Conservation (phyloP, 2,888 invertebrate species). For the Lithodes maja region DNA sequence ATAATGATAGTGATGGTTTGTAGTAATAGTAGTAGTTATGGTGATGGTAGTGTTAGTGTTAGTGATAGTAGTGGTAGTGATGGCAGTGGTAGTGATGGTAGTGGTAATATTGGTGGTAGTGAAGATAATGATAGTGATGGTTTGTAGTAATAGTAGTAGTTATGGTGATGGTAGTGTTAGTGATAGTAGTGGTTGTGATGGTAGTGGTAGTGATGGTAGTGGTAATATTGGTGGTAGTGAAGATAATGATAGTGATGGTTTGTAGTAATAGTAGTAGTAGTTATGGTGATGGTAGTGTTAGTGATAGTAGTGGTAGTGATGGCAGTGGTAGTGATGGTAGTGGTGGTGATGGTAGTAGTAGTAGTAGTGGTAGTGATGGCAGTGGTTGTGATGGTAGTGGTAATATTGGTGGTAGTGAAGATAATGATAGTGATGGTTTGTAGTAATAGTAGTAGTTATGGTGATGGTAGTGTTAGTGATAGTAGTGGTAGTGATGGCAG, state of each 20-base stretch:
- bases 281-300: neutral
- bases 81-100: neutral
- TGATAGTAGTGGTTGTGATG: neutral
- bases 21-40: neutral
- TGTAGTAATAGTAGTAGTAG: neutral
- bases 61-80: neutral
- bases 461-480: neutral
- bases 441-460: neutral
- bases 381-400: neutral
- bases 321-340: neutral
- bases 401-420: neutral
- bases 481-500: neutral
- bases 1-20: neutral
- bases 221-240: neutral
- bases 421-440: neutral
- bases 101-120: neutral
- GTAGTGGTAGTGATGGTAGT: neutral
- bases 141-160: neutral
- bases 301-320: neutral
- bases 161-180: neutral
- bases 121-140: neutral
- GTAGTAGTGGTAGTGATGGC: neutral
- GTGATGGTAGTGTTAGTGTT: neutral
- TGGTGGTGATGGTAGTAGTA: neutral
- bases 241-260: neutral